phyloP scores from a whole-genome alignment of 2,888 invertebrate species.

The Tenthredo livida region DNA sequence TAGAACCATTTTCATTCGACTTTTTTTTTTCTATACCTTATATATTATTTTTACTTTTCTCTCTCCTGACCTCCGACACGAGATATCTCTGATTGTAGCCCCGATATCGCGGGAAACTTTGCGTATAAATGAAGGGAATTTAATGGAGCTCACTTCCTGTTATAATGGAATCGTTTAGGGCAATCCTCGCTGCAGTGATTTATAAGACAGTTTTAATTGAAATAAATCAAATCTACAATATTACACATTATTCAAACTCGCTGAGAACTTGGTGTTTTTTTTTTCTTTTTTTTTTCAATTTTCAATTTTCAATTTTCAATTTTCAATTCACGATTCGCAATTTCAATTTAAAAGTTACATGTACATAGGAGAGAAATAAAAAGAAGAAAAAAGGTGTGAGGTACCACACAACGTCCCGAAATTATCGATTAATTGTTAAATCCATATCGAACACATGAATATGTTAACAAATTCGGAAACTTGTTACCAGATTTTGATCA shows the following conservation, averaged over 20 bases:
- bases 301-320: too few species aligned
- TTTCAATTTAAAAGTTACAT: too few species aligned
- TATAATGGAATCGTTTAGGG: constrained; percentile 44
- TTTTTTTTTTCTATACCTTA: too few species aligned
- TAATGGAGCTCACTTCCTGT: constrained; percentile 37
- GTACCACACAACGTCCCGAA: too few species aligned
- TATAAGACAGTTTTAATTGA: constrained; percentile 41
- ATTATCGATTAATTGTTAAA: too few species aligned
- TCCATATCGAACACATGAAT: background rate
- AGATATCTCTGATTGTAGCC: constrained; percentile 13
- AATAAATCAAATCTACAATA: constrained; percentile 19
- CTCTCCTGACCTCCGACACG: background rate
- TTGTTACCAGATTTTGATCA: background rate
- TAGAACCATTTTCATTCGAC: too few species aligned
- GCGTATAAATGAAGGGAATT: constrained; percentile 45
- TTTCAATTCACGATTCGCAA: too few species aligned
- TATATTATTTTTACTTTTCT: background rate
- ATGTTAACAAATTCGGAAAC: background rate
- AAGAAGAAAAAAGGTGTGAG: too few species aligned
- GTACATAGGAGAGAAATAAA: too few species aligned
- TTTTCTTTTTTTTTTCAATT: background rate
- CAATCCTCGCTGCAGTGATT: constrained; percentile 33
- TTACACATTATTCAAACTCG: constrained; percentile 9
- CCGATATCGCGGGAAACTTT: constrained; percentile 20
- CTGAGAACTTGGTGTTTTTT: background rate